These are phyloP conservation scores for Rutilus rutilus DNA, from an alignment of 2,113 vertebrate species.

Conservation along the genomic window DNA sequence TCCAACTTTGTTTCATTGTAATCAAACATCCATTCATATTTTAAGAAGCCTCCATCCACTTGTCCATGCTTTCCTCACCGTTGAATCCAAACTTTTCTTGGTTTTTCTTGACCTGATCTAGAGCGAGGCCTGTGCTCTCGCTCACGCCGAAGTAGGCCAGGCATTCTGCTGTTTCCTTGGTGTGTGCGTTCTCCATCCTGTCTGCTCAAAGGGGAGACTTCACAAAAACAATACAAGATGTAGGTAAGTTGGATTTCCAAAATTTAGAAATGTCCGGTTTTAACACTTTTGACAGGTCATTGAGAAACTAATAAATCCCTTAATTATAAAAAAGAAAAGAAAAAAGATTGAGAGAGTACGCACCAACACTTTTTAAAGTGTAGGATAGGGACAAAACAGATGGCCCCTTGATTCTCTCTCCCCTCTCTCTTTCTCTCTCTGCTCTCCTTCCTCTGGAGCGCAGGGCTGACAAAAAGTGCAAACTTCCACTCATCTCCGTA, in stretches of 20 bases:
- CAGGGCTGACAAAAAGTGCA: constrained; percentile 79
- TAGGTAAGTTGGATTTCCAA: constrained; percentile 54
- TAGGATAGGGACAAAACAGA: constrained; percentile 69
- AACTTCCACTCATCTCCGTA: constrained; percentile 71
- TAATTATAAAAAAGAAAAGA: constrained; percentile 34
- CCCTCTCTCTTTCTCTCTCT: constrained; percentile 64
- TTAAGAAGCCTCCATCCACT: background rate
- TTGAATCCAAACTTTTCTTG: constrained; percentile 88
- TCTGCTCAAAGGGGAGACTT: constrained; percentile 73
- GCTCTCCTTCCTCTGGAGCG: constrained; percentile 69
- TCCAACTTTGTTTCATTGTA: background rate
- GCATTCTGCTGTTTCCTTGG: constrained; percentile 79
- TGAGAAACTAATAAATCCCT: background rate
- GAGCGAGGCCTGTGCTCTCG: constrained; percentile 82
- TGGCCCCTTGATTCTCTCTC: constrained; percentile 67
- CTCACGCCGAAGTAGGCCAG: constrained; percentile 85
- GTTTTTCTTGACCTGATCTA: constrained; percentile 85
- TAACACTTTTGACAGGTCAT: background rate
- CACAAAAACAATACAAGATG: constrained; percentile 50
- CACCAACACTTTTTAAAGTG: constrained; percentile 74
- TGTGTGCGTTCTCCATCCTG: constrained; percentile 88
- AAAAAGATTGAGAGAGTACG: constrained; percentile 26
- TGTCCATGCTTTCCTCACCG: constrained; percentile 75
- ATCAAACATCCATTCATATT: background rate
- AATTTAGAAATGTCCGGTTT: constrained; percentile 10